Evolutionary conservation across 2,113 vertebrate species (phyloP).

Genomic region (Chaetorhynchus papuensis): DNA sequence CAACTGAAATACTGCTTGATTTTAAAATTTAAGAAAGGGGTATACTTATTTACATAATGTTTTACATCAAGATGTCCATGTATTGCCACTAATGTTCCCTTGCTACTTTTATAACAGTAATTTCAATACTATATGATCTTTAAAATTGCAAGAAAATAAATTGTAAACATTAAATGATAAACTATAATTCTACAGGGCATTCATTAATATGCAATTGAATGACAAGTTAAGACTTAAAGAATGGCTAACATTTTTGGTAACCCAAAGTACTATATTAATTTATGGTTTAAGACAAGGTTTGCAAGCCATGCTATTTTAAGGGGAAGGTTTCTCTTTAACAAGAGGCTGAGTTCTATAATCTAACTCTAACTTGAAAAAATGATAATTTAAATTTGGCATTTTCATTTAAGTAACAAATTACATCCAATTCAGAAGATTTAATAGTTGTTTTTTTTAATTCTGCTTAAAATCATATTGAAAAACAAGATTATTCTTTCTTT

Average conservation of each 20-base stretch:
- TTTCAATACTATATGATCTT: neutral
- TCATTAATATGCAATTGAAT: neutral
- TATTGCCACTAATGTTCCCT: neutral
- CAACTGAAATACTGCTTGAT: neutral
- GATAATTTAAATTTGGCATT: neutral
- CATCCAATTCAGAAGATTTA: neutral
- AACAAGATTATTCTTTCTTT: neutral
- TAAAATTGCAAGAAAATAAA: conserved; percentile 4
- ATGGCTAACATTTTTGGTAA: neutral
- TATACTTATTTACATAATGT: neutral
- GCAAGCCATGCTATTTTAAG: neutral
- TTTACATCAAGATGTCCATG: neutral
- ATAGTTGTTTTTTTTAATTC: neutral
- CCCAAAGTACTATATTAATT: neutral
- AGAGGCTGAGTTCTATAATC: neutral
- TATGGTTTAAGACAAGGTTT: neutral
- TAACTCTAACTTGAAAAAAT: neutral
- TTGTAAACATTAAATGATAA: neutral
- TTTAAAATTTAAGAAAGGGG: neutral
- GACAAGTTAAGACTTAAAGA: neutral
- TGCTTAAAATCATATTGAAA: neutral
- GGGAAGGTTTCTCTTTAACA: conserved; percentile 10
- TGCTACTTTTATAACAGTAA: neutral
- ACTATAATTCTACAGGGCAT: neutral
- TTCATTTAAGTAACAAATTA: conserved; percentile 27